Base-by-base conservation (phyloP, 1,140 invertebrate species). In the Pseudomyrmex cubaensis region DNA sequence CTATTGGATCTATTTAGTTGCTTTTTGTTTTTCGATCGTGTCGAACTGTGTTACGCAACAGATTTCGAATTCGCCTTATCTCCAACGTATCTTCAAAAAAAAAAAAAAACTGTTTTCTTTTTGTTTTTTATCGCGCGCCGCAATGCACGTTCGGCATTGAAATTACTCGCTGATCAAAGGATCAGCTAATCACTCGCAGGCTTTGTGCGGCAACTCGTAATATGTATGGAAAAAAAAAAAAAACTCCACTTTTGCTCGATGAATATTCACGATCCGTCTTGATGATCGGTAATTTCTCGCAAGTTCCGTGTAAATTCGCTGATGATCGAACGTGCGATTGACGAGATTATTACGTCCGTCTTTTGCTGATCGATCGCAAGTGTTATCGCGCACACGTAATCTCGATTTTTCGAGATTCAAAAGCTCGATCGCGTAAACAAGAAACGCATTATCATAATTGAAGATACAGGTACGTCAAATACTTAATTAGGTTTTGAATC, bases 331-430 rank as follows among this genome's bases (percentile, higher is more conserved):
- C 20, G 10, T 46, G 12, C 2, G 63, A 69, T 78, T 56, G 35
- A 54, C n/a, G 2, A 48, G 54, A 78, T 59, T 48, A 35, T 2
- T 17, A 22, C 35, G 35, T 35, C 35, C 35, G 35, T 35, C 25
- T 35, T 0, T 20, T 25, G 59, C 44, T n/a, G 54, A 80, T 72
- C 76, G 66, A 80, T 80, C 76, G 76, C 22, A 59, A 4, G 56
- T 25, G 44, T 72, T 78, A 50, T 70, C 54, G 3, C 25, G 35
- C 5, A 25, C 20, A 12, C 56, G 15, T 15, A 57, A 5, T 57
- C 0, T 67, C 3, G 22, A n/a, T 8, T 25, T 75, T 35, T 76
- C 4, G 13, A 76, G 15, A 17, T 25, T 66, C 46, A 54, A 15
- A 22, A 35, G 35, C 12, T 54, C 10, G 7, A 66, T 54, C 15